phyloP scores from a whole-genome alignment of 2,888 invertebrate species.

The Disparrhopalites patrizii region DNA sequence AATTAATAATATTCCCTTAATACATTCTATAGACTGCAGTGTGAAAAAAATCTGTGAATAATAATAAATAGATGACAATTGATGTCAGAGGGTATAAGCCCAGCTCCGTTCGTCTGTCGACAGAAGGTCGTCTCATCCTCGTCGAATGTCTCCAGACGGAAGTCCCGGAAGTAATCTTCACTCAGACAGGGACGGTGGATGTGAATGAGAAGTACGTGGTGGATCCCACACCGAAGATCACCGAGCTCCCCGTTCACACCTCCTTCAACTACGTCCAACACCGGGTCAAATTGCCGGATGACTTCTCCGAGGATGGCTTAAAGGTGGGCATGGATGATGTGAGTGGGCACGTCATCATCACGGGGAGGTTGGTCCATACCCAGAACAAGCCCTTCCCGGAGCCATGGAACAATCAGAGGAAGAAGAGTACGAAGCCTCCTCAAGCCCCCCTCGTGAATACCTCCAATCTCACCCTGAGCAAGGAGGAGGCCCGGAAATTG shows the following conservation, averaged over 20 bases:
- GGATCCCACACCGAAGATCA: constrained; percentile 10
- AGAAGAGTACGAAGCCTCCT: constrained; percentile 5
- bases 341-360: constrained; percentile 21
- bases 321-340: constrained; percentile 24
- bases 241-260: constrained; percentile 13
- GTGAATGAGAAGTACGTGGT: constrained; percentile 7
- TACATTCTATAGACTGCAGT: too few species aligned
- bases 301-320: constrained; percentile 22
- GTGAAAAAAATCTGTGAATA: neutral
- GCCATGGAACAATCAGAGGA: constrained; percentile 17
- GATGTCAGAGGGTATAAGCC: constrained; percentile 21
- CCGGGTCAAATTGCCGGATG: constrained; percentile 15
- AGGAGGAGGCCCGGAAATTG: constrained; percentile 19
- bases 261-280: constrained; percentile 26
- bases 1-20: too few species aligned
- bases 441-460: neutral
- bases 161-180: constrained; percentile 18
- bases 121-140: constrained; percentile 8
- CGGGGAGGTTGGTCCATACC: constrained; percentile 16
- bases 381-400: constrained; percentile 3
- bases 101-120: constrained; percentile 16
- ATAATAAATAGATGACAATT: constrained; percentile 21
- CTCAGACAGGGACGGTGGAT: constrained; percentile 22
- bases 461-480: neutral
- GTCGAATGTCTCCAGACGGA: constrained; percentile 22